A percentile compares a stretch with the other conserved stretches of the same genome.
These are phyloP conservation scores for Drosophila mercatorum DNA, from an alignment of 2,888 invertebrate genomes.

Conservation along the genomic window DNA sequence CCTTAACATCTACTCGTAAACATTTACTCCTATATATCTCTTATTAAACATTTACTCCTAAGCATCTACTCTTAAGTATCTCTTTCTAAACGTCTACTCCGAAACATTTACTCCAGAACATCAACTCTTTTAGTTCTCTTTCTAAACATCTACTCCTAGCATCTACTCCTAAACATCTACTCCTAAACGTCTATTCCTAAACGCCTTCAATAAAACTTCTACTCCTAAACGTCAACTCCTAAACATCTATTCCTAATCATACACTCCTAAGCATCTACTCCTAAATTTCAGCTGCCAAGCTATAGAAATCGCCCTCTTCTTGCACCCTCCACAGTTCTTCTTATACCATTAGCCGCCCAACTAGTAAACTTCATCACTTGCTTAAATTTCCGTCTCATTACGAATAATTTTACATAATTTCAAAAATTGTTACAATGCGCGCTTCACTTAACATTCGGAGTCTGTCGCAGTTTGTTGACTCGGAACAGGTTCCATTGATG, in stretches of 20 bases:
- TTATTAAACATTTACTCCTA: too few species aligned
- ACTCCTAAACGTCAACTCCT: neutral
- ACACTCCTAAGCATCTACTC: neutral
- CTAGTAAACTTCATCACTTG: conserved; percentile 59
- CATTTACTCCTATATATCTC: too few species aligned
- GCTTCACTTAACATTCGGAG: conserved; percentile 2
- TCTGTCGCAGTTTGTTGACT: conserved; percentile 46
- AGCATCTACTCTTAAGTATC: too few species aligned
- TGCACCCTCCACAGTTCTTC: neutral
- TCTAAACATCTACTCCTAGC: too few species aligned
- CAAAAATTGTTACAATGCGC: conserved; percentile 44
- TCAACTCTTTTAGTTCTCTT: too few species aligned
- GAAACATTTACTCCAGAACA: too few species aligned
- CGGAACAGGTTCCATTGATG: conserved; percentile 35
- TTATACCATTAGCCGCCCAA: neutral
- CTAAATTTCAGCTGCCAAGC: neutral
- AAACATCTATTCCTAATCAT: neutral
- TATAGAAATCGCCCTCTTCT: neutral
- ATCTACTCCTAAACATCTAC: neutral
- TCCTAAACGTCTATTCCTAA: neutral
- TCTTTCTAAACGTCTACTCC: too few species aligned
- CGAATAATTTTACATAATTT: conserved; percentile 67
- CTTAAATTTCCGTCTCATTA: conserved; percentile 74
- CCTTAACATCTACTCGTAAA: too few species aligned
- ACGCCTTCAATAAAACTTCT: too few species aligned